Evolutionary conservation across 2,797 vertebrate species (phyloP), one percentile per base, ranked within the genome.

Genomic region (Bradypus variegatus): DNA sequence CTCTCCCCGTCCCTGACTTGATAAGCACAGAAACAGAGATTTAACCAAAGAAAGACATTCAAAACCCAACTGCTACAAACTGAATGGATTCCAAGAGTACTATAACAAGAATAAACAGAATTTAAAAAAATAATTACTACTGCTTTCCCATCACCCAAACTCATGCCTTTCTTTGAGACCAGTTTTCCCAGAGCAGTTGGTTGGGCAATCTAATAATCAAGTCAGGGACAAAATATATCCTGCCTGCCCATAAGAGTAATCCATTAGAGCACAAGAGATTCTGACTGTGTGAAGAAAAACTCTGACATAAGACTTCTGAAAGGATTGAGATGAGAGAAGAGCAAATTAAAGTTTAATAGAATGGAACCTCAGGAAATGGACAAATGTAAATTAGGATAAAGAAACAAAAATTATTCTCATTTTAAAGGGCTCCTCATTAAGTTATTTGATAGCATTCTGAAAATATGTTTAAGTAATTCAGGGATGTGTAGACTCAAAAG

Each of bases 311-410:
- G 85, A 77, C 38, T 93, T 83, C 65, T 53, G 67, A 80, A 86
- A 94, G 86, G 48, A 31, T 36, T 76, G 65, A 67, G 25, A 53
- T 25, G 70, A 92, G 90, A 87, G 3, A 21, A 72, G 38, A 91
- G 65, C 55, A 86, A 82, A 95, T 94, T 90, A 86, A 90, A 78
- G 64, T 69, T 84, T 92, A 94, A 90, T 72, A 88, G 91, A 85
- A 91, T 29, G 45, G 86, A 95, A 90, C 53, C 80, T 86, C 67
- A 41, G 91, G 95, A 96, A 94, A 94, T 50, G 78, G 90, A 82
- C 89, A 91, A 62, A 94, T 85, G 91, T 70, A 95, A 94, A 94
- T 93, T 83, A 95, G 90, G 81, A 75, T 19, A 23, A 36, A 92
- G 88, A 94, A 82, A 87, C 75, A 78, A 73, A 95, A 94, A 93